phyloP scores from a whole-genome alignment of 2,888 invertebrate genomes.

The Microplitis manilae region DNA sequence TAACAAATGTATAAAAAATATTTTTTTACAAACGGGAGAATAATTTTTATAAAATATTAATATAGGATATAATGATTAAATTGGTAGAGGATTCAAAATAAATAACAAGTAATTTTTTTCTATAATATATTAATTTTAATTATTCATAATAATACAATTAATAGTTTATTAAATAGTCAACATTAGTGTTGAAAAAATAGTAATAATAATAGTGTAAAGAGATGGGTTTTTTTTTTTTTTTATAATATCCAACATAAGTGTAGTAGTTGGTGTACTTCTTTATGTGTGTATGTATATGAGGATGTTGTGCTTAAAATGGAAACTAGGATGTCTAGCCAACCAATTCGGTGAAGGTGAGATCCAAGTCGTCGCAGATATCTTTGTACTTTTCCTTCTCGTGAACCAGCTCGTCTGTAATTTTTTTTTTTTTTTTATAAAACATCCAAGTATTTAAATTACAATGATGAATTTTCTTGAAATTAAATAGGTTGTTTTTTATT shows the following conservation, averaged over 20 bases:
- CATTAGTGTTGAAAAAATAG: constrained; percentile 43
- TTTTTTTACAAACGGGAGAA: too few species aligned
- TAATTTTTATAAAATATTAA: too few species aligned
- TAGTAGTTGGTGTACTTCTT: constrained; percentile 21
- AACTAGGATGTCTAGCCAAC: constrained; percentile 68
- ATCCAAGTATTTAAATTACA: neutral
- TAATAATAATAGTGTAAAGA: constrained; percentile 25
- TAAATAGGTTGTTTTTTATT: neutral
- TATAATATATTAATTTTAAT: constrained; percentile 66
- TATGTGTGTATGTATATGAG: constrained; percentile 23
- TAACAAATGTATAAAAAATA: too few species aligned
- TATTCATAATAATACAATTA: constrained; percentile 66
- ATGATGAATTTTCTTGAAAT: neutral
- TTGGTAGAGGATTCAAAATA: constrained; percentile 28
- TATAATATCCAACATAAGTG: neutral
- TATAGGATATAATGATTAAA: neutral
- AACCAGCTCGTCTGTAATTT: constrained; percentile 89
- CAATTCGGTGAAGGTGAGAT: constrained; percentile 97
- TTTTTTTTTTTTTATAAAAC: constrained; percentile 36
- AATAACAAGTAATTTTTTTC: constrained; percentile 32
- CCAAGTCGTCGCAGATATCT: constrained; percentile 99
- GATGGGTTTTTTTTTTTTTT: constrained; percentile 27
- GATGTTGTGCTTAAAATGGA: constrained; percentile 34
- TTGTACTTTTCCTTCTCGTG: constrained; percentile 99
- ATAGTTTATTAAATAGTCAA: constrained; percentile 48